A percentile compares a stretch with the other conserved stretches of the same genome.
These are phyloP conservation scores for Argya squamiceps DNA, from an alignment of 2,797 vertebrate genomes.

Conservation along the genomic window DNA sequence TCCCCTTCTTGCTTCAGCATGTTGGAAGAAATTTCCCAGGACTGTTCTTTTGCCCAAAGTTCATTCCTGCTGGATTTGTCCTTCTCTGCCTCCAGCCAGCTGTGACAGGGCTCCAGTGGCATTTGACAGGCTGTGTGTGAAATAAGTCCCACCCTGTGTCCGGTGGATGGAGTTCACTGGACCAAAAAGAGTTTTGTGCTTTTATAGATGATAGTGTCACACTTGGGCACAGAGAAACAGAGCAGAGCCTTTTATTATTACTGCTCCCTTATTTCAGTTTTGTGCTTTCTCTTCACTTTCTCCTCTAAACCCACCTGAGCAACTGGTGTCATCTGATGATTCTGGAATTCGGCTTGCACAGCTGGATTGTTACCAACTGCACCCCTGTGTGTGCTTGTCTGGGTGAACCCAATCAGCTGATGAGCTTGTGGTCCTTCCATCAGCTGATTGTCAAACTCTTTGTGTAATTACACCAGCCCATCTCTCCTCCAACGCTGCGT, in stretches of 20 bases:
- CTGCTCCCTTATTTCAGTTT: not conserved
- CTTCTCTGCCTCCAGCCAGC: not conserved
- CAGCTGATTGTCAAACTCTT: not conserved
- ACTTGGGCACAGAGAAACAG: not conserved
- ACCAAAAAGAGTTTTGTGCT: not conserved
- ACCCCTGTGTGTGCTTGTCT: conserved; percentile 19
- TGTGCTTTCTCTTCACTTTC: not conserved
- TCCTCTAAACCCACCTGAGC: conserved; percentile 27
- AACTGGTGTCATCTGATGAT: conserved; percentile 36
- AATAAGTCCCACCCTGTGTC: not conserved
- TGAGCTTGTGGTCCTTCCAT: not conserved
- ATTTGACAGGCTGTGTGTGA: not conserved
- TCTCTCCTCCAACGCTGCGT: not conserved
- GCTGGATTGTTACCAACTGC: not conserved
- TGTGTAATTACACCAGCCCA: not conserved
- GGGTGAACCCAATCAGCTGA: conserved; percentile 39
- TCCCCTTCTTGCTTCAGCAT: not conserved
- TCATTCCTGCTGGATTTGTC: not conserved
- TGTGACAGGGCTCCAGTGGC: not conserved
- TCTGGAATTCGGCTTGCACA: not conserved
- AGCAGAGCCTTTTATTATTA: not conserved
- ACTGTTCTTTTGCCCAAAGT: not conserved
- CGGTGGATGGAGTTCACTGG: not conserved
- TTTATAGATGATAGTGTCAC: not conserved
- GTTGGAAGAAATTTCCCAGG: not conserved